These are phyloP conservation scores for Acanthosepion lycidas DNA, from an alignment of 2,888 invertebrate species.

Conservation along the genomic window DNA sequence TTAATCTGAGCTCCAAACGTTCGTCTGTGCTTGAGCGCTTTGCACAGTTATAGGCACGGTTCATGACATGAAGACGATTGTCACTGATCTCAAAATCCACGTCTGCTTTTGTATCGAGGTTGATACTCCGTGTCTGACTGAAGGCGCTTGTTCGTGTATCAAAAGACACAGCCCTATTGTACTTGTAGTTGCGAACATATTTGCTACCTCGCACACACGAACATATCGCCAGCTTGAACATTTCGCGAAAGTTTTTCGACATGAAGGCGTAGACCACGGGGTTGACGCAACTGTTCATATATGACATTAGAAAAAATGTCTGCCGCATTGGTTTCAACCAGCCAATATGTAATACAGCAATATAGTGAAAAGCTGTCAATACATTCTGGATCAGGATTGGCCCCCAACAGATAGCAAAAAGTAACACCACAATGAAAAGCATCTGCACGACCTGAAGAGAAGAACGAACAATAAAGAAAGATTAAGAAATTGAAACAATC, in stretches of 20 bases:
- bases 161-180: slow-evolving; percentile 52
- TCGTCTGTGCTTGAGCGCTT: neutral
- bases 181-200: slow-evolving; percentile 55
- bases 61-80: slow-evolving; percentile 14
- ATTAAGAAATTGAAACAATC: neutral
- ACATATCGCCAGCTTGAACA: slow-evolving; percentile 65
- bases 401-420: slow-evolving; percentile 83
- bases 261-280: slow-evolving; percentile 84
- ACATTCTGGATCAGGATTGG: slow-evolving; percentile 81
- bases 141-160: slow-evolving; percentile 50
- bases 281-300: slow-evolving; percentile 83
- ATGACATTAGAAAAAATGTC: slow-evolving; percentile 80
- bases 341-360: slow-evolving; percentile 77
- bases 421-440: slow-evolving; percentile 81
- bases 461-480: neutral
- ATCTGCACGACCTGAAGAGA: slow-evolving; percentile 81
- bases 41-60: neutral
- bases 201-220: slow-evolving; percentile 57
- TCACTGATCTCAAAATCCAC: neutral
- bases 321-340: slow-evolving; percentile 79
- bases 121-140: neutral
- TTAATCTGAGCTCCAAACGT: neutral
- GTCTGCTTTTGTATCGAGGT: neutral
- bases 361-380: slow-evolving; percentile 79
- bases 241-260: slow-evolving; percentile 81